These are phyloP conservation scores for Mesorhabditis sp. DNA, from an alignment of 2,888 invertebrate genomes.

Conservation along the genomic window DNA sequence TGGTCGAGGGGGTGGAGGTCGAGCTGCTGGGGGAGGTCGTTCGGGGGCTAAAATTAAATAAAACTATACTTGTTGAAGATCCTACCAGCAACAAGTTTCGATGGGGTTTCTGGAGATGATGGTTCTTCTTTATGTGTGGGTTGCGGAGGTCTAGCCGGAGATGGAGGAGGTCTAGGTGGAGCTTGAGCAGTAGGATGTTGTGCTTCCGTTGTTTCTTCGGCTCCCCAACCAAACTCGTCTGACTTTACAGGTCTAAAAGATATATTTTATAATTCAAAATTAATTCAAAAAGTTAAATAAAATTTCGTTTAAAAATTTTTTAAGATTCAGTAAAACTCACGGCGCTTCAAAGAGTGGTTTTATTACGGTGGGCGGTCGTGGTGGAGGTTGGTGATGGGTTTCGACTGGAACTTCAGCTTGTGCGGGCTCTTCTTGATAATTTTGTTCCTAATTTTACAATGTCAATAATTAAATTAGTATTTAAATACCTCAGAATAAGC, in stretches of 20 bases:
- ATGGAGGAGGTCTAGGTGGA: constrained; percentile 23
- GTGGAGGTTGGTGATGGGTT: not conserved
- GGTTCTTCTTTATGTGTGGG: constrained; percentile 16
- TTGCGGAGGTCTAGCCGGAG: constrained; percentile 29
- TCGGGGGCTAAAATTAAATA: constrained; percentile 21
- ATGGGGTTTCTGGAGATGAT: not conserved
- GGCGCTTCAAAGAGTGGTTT: constrained; percentile 6
- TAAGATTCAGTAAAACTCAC: not conserved
- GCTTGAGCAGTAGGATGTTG: not conserved
- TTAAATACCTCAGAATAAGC: too few relatives aligned
- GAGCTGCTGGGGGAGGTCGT: constrained; percentile 27
- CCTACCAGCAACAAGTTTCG: not conserved
- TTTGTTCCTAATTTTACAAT: too few relatives aligned
- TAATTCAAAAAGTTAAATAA: too few relatives aligned
- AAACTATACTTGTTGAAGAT: not conserved
- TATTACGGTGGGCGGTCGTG: not conserved
- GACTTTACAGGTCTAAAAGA: not conserved
- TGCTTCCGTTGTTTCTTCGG: not conserved
- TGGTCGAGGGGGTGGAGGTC: constrained; percentile 38
- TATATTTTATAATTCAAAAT: too few relatives aligned
- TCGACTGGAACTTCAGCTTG: not conserved
- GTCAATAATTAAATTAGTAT: too few relatives aligned
- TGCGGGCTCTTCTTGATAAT: not conserved
- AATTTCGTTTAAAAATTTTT: too few relatives aligned
- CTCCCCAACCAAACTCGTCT: not conserved